These are phyloP conservation scores for Anoura caudifer DNA, from an alignment of 2,113 vertebrate genomes.

Conservation along the genomic window DNA sequence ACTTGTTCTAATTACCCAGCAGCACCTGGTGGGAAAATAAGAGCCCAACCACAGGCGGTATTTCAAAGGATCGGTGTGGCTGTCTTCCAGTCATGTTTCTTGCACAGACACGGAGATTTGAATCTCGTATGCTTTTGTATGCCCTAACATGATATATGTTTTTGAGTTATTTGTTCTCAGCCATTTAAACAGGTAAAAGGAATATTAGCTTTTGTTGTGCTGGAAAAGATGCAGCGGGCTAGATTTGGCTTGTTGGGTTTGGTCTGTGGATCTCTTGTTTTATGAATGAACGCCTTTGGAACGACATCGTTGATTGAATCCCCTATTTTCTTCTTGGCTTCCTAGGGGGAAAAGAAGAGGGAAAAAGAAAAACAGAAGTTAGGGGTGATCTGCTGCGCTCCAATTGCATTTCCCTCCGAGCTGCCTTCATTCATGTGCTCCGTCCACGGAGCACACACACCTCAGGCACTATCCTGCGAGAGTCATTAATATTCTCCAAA, in stretches of 20 bases:
- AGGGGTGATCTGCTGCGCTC: background rate
- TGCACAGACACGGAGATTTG: no score
- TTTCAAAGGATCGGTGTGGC: no score
- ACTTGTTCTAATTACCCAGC: no score
- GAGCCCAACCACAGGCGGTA: no score
- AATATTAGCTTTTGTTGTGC: background rate
- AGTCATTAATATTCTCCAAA: background rate
- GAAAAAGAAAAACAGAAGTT: fast-evolving
- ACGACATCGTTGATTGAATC: background rate
- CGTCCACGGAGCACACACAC: fast-evolving
- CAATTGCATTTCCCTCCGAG: background rate
- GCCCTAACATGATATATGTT: background rate
- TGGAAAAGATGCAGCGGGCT: background rate
- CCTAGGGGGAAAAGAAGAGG: background rate
- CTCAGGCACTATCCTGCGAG: no score
- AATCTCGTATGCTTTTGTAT: background rate
- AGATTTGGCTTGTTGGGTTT: no score
- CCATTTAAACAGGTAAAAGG: background rate
- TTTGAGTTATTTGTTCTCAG: background rate
- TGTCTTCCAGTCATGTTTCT: no score
- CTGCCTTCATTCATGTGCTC: fast-evolving
- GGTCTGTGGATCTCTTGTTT: fast-evolving
- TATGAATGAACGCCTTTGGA: no score
- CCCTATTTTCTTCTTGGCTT: background rate
- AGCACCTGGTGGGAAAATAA: no score